Evolutionary conservation across 2,797 vertebrate species (phyloP).

Genomic region (Labeo calbasu): DNA sequence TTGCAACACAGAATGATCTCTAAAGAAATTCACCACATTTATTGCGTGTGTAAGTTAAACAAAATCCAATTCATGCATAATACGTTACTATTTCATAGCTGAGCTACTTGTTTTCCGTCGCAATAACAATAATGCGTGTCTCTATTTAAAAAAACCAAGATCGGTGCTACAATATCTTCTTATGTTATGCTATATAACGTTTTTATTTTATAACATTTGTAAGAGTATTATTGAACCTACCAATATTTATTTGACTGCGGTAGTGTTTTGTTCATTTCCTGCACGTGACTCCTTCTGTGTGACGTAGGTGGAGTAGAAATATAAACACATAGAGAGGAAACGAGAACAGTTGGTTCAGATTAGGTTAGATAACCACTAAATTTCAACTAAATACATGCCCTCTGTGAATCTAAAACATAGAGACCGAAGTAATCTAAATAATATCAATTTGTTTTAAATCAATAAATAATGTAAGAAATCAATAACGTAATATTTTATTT

Average conservation of each 20-base stretch:
- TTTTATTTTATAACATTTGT: neutral
- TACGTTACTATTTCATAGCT: neutral
- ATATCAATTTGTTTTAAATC: neutral
- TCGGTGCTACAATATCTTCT: too few relatives aligned
- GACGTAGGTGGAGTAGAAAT: conserved; percentile 10
- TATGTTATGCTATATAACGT: neutral
- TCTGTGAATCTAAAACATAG: too few relatives aligned
- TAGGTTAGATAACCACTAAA: neutral
- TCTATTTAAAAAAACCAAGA: neutral
- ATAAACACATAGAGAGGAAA: conserved; percentile 1
- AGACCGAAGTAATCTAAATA: neutral
- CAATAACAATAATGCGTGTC: neutral
- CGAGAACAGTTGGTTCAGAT: neutral
- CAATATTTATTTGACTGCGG: conserved; percentile 20
- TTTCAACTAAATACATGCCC: neutral
- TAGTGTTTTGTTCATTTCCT: conserved; percentile 43
- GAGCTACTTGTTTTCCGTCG: neutral
- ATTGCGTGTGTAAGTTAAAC: neutral
- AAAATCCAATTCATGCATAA: neutral
- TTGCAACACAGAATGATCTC: neutral
- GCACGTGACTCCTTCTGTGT: conserved; percentile 17
- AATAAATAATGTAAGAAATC: neutral
- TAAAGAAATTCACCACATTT: neutral
- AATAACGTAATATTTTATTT: neutral
- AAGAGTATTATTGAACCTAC: neutral